phyloP scores from a whole-genome alignment of 2,113 vertebrate species.

The Peucedramus taeniatus region DNA sequence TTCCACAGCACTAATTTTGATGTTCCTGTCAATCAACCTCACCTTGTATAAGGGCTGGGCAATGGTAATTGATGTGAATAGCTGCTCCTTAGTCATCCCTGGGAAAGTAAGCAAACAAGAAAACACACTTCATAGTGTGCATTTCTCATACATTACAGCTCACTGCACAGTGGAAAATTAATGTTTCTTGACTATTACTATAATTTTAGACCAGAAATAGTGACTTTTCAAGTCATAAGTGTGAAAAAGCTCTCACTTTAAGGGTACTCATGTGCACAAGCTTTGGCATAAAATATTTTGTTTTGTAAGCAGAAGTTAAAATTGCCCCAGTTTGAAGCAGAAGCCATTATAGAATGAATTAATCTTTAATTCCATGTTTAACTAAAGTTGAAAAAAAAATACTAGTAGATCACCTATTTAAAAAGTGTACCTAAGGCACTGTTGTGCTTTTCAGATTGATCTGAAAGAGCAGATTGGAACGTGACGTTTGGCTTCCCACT shows the following conservation, averaged over 20 bases:
- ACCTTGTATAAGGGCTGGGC: neutral
- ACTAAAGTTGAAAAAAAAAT: neutral
- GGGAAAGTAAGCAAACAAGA: neutral
- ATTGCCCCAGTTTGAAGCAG: constrained; percentile 24
- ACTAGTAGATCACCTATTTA: neutral
- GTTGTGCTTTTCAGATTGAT: neutral
- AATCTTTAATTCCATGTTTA: constrained; percentile 32
- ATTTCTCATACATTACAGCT: neutral
- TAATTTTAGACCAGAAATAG: constrained; percentile 33
- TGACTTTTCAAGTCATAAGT: constrained; percentile 47
- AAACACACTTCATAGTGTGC: neutral
- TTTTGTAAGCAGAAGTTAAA: constrained; percentile 50
- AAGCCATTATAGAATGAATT: constrained; percentile 29
- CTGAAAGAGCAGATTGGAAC: neutral
- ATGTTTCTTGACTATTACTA: constrained; percentile 40
- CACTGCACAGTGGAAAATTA: constrained; percentile 6
- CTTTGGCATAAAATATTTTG: constrained; percentile 38
- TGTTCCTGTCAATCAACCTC: neutral
- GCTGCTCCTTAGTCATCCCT: neutral
- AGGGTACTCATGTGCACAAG: neutral
- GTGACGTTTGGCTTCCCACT: neutral
- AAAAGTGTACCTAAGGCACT: neutral
- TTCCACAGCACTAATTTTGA: neutral
- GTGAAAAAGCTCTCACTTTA: constrained; percentile 46
- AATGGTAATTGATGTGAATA: neutral